A percentile compares a stretch with the other conserved stretches of the same genome.
Conservation (phyloP, 2,888 invertebrate species). For the Drosophila meridionalis region DNA sequence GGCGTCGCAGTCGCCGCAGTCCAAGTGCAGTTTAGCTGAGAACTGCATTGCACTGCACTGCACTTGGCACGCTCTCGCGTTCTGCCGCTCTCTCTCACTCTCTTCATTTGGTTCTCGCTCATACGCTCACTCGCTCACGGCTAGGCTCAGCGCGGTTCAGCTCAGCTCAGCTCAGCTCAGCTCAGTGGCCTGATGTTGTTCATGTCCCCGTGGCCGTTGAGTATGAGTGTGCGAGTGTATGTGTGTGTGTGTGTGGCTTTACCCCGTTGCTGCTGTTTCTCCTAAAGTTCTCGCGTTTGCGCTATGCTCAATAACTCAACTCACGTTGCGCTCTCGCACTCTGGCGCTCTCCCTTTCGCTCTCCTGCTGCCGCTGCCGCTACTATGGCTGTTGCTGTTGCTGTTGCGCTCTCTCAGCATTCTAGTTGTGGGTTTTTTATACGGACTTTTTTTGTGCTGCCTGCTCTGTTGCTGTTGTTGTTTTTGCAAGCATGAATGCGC, state of each 20-base stretch:
- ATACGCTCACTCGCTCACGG: conserved; percentile 17
- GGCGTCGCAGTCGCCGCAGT: conserved; percentile 59
- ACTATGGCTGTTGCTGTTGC: conserved; percentile 6
- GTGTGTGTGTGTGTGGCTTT: conserved; percentile 49
- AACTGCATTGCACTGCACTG: conserved; percentile 65
- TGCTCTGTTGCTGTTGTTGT: conserved; percentile 15
- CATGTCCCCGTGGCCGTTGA: conserved; percentile 25
- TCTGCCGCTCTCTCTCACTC: conserved; percentile 19
- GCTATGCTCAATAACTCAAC: conserved; percentile 71
- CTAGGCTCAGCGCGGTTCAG: conserved; percentile 19
- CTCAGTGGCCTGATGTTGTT: conserved; percentile 26
- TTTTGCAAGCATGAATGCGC: conserved; percentile 71
- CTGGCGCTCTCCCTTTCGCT: conserved; percentile 28
- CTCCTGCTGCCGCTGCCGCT: conserved; percentile 6
- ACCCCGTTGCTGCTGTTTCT: conserved; percentile 63
- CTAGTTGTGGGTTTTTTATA: conserved; percentile 50
- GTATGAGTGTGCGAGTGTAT: conserved; percentile 38
- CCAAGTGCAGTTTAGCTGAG: conserved; percentile 39
- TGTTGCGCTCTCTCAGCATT: conserved; percentile 58
- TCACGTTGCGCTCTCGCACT: conserved; percentile 27
- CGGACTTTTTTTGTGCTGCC: conserved; percentile 7
- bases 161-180: conserved; percentile 2
- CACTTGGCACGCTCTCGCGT: conserved; percentile 45
- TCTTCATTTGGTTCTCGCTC: conserved; percentile 20
- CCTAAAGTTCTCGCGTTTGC: conserved; percentile 78